phyloP scores from a whole-genome alignment of 2,113 vertebrate species.

The Machaerirhynchus nigripectus region DNA sequence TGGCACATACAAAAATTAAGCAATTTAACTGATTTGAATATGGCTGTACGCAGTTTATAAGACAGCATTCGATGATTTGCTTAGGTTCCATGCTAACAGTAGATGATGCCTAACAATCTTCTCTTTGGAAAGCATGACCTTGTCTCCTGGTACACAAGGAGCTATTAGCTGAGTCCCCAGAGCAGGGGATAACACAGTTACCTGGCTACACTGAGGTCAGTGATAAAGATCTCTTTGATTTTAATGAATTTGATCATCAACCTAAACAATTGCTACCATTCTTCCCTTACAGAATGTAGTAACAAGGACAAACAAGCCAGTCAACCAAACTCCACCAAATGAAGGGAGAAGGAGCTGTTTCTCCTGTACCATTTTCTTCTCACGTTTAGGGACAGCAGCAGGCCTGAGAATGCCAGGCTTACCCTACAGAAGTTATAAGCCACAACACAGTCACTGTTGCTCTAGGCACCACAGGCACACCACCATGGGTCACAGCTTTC shows the following conservation, averaged over 20 bases:
- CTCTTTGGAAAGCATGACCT: neutral
- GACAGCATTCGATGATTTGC: neutral
- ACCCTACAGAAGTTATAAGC: neutral
- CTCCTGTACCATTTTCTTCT: neutral
- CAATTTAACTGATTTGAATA: neutral
- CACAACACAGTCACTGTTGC: neutral
- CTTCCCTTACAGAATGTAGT: neutral
- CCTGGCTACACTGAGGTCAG: neutral
- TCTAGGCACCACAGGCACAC: neutral
- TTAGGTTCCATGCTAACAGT: neutral
- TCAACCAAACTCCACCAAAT: neutral
- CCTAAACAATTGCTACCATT: neutral
- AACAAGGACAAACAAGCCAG: neutral
- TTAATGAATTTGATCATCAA: neutral
- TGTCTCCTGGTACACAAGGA: neutral
- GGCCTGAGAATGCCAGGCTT: neutral
- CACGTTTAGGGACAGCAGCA: neutral
- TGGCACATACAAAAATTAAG: neutral
- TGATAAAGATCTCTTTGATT: neutral
- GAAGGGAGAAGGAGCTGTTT: neutral
- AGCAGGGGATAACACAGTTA: neutral
- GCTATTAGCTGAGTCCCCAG: neutral
- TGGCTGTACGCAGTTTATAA: neutral
- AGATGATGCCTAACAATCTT: neutral
- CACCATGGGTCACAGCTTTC: neutral